These are phyloP conservation scores for Adelosebastes latens DNA, from an alignment of 2,797 vertebrate genomes.

Conservation along the genomic window DNA sequence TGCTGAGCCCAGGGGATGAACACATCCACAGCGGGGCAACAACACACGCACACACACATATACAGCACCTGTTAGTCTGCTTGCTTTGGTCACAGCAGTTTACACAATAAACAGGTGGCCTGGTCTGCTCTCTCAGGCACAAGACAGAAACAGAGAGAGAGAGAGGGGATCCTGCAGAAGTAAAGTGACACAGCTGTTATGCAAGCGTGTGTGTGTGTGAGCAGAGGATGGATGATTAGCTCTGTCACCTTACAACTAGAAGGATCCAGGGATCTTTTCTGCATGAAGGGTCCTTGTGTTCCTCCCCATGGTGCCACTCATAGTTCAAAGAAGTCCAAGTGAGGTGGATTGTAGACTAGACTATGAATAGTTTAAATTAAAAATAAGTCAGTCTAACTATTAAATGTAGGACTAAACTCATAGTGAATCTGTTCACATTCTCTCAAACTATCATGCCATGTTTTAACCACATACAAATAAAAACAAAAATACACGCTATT, in stretches of 20 bases:
- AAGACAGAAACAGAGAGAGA: constrained; percentile 4
- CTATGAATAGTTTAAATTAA: neutral
- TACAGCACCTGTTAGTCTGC: constrained; percentile 70
- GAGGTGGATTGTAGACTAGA: neutral
- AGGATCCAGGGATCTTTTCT: neutral
- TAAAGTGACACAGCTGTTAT: constrained; percentile 35
- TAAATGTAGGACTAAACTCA: neutral
- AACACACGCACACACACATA: neutral
- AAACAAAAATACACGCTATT: neutral
- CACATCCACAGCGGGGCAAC: constrained; percentile 52
- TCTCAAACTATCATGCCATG: too few species aligned
- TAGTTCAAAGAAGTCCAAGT: neutral
- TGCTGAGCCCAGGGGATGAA: constrained; percentile 74
- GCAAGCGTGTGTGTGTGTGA: neutral
- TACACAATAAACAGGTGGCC: constrained; percentile 78
- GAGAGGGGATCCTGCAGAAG: neutral
- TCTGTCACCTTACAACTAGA: neutral
- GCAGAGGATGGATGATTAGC: neutral
- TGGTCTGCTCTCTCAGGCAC: constrained; percentile 8
- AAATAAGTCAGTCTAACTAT: neutral
- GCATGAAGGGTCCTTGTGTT: neutral
- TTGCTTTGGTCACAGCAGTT: constrained; percentile 37
- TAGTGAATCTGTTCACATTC: neutral
- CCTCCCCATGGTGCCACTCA: neutral
- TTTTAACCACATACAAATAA: neutral